Base-by-base conservation (phyloP, 2,888 invertebrate species). In the Dorcus parallelipipedus region DNA sequence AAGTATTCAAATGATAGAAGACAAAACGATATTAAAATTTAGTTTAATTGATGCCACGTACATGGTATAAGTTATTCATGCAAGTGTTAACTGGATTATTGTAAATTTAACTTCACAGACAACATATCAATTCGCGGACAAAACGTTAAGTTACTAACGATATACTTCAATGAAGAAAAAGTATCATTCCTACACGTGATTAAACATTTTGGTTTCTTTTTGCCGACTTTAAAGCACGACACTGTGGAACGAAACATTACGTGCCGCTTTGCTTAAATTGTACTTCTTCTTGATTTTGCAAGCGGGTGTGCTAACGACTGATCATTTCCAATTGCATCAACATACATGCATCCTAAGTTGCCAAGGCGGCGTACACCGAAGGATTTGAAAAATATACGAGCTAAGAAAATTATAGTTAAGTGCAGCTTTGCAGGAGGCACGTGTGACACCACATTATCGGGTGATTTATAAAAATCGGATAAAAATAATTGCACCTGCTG, bases 291-390 rank as follows among this genome's bases (percentile, higher is more conserved):
- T 55, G 60, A 52, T 61, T 57, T 58, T 57, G 62, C 60, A 57
- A 62, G 61, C 57, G 62, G 59, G 61, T 59, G 67, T 63, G 64
- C 66, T 65, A 63, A 65, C 63, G 65, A 64, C 63, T 66, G 66
- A 67, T 66, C 67, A 65, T 64, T 67, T 55, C 59, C 59, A 59
- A 59, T 59, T 55, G 59, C 59, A 26, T 42, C 41, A 45, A 53
- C 53, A 42, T 33, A 49, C 38, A 26, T 49, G 50, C 50, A 49
- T 49, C 50, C 17, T 38, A 38, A 26, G 33, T 49, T 26, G 38
- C 50, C 38, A 38, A 4, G 38, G 50, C 9, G 33, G 47, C 47
- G 33, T n/a, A 9, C 52, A 47, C n/a, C 38, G 38, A 54, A 38
- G 38, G 39, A 49, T 43, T 49, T 51, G 56, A 56, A 56, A 56